phyloP scores from a whole-genome alignment of 2,888 invertebrate species.

The Tipula unca region DNA sequence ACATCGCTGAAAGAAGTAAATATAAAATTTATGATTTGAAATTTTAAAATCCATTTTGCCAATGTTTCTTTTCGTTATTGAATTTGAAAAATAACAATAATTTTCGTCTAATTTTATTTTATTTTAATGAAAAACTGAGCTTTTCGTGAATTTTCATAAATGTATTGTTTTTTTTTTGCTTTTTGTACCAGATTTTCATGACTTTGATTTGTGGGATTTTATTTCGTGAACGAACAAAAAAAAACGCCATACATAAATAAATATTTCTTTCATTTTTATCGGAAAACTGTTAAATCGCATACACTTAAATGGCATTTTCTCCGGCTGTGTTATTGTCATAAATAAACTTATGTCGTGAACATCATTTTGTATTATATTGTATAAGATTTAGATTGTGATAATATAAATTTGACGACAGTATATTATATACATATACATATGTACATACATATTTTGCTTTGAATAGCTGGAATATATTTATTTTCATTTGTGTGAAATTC shows the following conservation, averaged over 20 bases:
- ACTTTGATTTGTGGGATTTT: conserved; percentile 14
- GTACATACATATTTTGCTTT: not conserved
- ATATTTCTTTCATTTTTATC: not conserved
- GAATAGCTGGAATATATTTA: not conserved
- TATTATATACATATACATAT: not conserved
- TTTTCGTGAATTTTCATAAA: not conserved
- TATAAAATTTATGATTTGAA: not conserved
- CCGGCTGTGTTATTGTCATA: not conserved
- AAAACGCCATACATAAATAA: not conserved
- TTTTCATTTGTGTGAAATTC: not conserved
- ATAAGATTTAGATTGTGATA: not conserved
- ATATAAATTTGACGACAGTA: not conserved
- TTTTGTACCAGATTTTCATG: not conserved
- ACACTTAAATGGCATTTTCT: not conserved
- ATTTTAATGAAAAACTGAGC: not conserved
- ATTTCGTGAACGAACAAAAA: not conserved
- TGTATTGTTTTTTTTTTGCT: not conserved
- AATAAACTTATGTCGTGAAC: not conserved
- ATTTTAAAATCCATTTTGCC: not conserved
- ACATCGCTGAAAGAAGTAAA: not conserved
- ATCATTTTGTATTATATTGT: not conserved
- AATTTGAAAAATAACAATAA: not conserved
- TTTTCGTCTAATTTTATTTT: not conserved
- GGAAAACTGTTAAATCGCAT: not conserved
- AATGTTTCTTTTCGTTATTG: too few relatives aligned